These are phyloP conservation scores for Cladopsammia gracilis DNA, from an alignment of 64 coral and sea anemone species.

Conservation along the genomic window DNA sequence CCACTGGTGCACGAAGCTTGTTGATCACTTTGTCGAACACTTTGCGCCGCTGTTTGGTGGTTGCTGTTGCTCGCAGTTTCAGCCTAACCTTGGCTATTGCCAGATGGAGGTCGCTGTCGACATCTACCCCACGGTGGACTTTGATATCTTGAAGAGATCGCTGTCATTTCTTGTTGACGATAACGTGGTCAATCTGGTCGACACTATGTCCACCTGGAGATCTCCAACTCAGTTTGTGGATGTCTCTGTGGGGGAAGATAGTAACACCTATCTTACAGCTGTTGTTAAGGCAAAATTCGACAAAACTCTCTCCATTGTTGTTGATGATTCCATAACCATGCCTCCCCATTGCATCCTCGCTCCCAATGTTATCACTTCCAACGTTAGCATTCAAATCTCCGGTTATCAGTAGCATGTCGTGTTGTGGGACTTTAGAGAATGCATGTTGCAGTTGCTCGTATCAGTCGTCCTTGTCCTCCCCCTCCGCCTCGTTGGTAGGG, in stretches of 20 bases:
- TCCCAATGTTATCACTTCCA: too few relatives aligned
- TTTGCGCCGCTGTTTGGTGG: background rate
- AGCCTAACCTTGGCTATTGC: background rate
- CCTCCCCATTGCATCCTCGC: background rate
- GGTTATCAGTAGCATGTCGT: too few relatives aligned
- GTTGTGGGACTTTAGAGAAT: too few relatives aligned
- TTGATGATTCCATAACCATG: background rate
- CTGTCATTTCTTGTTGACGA: too few relatives aligned
- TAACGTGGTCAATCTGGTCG: background rate
- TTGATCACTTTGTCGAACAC: background rate
- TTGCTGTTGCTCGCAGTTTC: constrained; percentile 1
- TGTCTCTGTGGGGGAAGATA: background rate
- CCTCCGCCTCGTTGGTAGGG: constrained; percentile 7
- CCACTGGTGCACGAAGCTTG: background rate
- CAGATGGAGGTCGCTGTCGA: constrained; percentile 14
- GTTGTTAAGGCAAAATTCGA: background rate
- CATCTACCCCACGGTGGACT: constrained; percentile 11
- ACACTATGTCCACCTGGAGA: constrained; percentile 1
- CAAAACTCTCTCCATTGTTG: background rate
- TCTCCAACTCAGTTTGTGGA: constrained; percentile 11
- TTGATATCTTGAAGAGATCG: constrained; percentile 2
- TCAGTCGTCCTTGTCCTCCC: too few relatives aligned
- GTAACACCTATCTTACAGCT: background rate
- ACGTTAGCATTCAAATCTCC: too few relatives aligned
- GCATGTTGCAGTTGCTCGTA: too few relatives aligned